A percentile compares a stretch with the other conserved stretches of the same genome.
Evolutionary conservation across 2,113 vertebrate species (phyloP).

Genomic region (Cyanocitta stelleri): DNA sequence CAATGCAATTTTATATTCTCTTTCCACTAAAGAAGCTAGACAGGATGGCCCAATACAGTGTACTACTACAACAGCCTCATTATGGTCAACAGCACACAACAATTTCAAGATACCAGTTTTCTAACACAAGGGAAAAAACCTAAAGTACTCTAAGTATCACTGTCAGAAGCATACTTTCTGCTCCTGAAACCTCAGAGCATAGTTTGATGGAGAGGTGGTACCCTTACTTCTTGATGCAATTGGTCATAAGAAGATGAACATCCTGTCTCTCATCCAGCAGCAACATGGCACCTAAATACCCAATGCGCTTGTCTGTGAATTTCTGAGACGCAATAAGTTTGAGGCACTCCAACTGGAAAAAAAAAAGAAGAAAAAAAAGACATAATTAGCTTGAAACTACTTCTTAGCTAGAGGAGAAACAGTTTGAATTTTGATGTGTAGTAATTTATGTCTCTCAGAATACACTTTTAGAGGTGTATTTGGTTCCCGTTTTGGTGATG

Average conservation of each 20-base stretch:
- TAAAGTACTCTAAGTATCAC: background rate
- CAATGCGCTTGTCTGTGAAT: slow-evolving; percentile 99
- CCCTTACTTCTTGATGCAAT: slow-evolving; percentile 99
- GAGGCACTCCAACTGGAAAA: slow-evolving; percentile 94
- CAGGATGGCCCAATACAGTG: background rate
- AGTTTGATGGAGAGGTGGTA: background rate
- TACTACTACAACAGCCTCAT: background rate
- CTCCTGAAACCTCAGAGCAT: background rate
- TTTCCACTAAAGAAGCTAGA: background rate
- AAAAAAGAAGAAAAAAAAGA: background rate
- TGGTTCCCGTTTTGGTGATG: background rate
- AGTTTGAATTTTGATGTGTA: background rate
- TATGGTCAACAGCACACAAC: background rate
- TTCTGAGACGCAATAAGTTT: slow-evolving; percentile 99
- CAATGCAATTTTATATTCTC: background rate
- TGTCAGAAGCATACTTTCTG: background rate
- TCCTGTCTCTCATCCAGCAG: slow-evolving; percentile 97
- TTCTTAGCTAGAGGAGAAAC: background rate
- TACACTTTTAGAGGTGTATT: background rate
- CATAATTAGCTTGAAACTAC: slow-evolving; percentile 36
- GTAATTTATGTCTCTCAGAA: background rate
- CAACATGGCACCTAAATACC: slow-evolving; percentile 98
- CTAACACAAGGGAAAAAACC: background rate
- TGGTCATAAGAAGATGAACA: slow-evolving; percentile 99
- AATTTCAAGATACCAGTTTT: background rate